Base-by-base conservation (phyloP, 2,888 invertebrate species). In the Branchipolynoe longqiensis region DNA sequence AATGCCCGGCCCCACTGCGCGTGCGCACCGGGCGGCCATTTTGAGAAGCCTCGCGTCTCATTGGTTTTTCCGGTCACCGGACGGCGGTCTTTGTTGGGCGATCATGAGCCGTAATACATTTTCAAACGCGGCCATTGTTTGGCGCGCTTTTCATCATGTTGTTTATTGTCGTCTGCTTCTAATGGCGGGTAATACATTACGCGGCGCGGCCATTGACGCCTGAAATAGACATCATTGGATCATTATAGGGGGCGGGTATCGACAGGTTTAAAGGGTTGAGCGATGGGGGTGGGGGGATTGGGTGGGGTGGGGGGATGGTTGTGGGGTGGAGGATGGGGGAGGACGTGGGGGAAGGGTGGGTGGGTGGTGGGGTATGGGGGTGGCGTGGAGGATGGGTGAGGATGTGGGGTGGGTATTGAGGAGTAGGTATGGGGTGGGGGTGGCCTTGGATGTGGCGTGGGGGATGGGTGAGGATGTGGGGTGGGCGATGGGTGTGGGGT, bases 141-240 rank as follows among this genome's bases (percentile, higher is more conserved):
- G 31, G 48, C 4, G 2, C 48, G n/a, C 78, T 78, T 78, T 78
- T 78, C 78, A 78, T 78, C 78, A 78, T 78, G 78, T 41, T 78
- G 78, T 78, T 78, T 78, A 78, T 78, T 78, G 78, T 54, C 41
- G 31, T 12, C 12, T 41, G 33, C 28, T 28, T 25, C 78, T 78
- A 78, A 78, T 78, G 48, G 78, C 28, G 78, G 78, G 78, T 78
- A 41, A 78, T 78, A 78, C 78, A 78, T 78, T 78, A 78, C 78
- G 14, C 38, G 28, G 48, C 6, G 48, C 78, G 78, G 28, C 78
- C 54, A 41, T 48, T 78, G 78, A 78, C 48, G 78, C 78, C 41
- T 78, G 78, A 78, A 78, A 78, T 78, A 48, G 78, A 78, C 78
- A 78, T 54, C 48, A 78, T 78, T 78, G 78, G 78, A 78, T 78